Evolutionary conservation across 2,113 vertebrate genomes (phyloP).

Genomic region (Platichthys stellatus): DNA sequence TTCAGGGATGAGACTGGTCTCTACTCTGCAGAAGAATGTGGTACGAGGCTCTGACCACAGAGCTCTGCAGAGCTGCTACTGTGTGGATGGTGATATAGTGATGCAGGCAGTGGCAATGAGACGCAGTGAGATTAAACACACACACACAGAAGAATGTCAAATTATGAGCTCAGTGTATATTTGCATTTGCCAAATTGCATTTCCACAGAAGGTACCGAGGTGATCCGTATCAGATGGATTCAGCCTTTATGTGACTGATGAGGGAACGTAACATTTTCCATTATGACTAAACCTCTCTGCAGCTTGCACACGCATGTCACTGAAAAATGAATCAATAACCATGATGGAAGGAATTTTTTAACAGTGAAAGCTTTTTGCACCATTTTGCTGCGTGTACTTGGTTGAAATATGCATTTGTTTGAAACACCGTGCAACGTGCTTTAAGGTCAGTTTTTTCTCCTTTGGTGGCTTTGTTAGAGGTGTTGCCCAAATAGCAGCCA

Average conservation of each 20-base stretch:
- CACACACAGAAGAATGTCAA: background rate
- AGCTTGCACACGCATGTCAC: background rate
- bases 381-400: background rate
- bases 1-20: background rate
- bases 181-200: background rate
- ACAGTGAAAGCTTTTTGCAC: background rate
- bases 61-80: constrained; percentile 3
- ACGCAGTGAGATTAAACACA: background rate
- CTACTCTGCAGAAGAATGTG: background rate
- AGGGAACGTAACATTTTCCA: background rate
- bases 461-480: no score
- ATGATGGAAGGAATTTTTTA: background rate
- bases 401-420: no score
- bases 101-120: background rate
- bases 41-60: constrained; percentile 18
- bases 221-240: background rate
- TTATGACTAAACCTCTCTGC: background rate
- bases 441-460: no score
- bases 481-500: no score
- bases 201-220: background rate
- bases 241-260: background rate
- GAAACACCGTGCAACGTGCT: no score
- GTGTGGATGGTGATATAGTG: background rate
- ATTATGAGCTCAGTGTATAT: background rate
- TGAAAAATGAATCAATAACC: background rate